A percentile compares a stretch with the other conserved stretches of the same genome.
These are phyloP conservation scores for Radopholus similis DNA, from an alignment of 1,140 invertebrate species.

Conservation along the genomic window DNA sequence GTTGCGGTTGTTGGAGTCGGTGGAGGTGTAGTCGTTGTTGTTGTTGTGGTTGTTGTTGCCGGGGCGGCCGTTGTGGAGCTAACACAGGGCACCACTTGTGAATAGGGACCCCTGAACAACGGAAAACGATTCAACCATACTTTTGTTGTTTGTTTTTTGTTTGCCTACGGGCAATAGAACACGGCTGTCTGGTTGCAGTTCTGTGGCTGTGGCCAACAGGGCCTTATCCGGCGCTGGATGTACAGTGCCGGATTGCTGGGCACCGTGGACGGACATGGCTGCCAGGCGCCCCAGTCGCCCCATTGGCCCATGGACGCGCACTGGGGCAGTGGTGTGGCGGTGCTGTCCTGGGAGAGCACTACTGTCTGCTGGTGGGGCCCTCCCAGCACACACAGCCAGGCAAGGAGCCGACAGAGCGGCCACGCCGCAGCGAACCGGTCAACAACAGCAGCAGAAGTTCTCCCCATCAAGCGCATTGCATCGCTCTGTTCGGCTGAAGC, in stretches of 20 bases:
- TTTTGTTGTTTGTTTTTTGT: not conserved
- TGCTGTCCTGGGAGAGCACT: too few species aligned
- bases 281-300: conserved; percentile 9
- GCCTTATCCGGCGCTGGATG: conserved; percentile 10
- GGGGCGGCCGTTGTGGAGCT: not conserved
- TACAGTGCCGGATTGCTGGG: not conserved
- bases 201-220: not conserved
- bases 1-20: conserved; percentile 5
- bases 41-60: not conserved
- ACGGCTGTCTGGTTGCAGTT: not conserved
- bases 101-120: conserved; percentile 6
- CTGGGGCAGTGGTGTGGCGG: not conserved
- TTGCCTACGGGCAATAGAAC: conserved; percentile 9
- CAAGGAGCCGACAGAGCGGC: not conserved
- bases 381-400: not conserved
- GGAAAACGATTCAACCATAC: not conserved
- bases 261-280: not conserved
- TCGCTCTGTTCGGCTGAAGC: not conserved
- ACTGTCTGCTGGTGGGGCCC: too few species aligned
- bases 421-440: not conserved
- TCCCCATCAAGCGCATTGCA: not conserved
- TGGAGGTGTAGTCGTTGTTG: not conserved
- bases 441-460: not conserved
- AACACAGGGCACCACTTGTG: not conserved
- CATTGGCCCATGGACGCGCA: not conserved